Evolutionary conservation across 2,888 invertebrate species (phyloP).

Genomic region (Heliconius ethilla): DNA sequence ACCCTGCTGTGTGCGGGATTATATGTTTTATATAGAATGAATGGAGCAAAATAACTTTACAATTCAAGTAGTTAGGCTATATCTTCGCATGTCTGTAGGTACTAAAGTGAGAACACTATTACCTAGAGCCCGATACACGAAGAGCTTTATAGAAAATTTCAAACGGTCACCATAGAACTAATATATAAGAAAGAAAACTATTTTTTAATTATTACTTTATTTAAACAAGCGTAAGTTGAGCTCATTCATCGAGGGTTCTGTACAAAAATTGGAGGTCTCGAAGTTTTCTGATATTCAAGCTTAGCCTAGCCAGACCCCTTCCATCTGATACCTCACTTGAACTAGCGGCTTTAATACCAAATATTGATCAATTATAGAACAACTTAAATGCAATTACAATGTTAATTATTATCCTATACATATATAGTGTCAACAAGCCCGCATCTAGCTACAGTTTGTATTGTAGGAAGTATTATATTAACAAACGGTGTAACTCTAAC

Average conservation of each 20-base stretch:
- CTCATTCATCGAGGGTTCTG: too few relatives aligned
- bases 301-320: too few relatives aligned
- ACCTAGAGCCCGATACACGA: not conserved
- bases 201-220: too few relatives aligned
- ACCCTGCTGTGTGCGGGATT: too few relatives aligned
- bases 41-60: not conserved
- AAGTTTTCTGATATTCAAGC: too few relatives aligned
- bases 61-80: not conserved
- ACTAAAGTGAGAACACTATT: not conserved
- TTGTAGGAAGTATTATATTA: slow-evolving; percentile 30
- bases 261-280: too few relatives aligned
- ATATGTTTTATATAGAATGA: too few relatives aligned
- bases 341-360: too few relatives aligned
- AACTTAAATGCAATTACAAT: not conserved
- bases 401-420: slow-evolving; percentile 3
- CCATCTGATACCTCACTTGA: too few relatives aligned
- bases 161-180: too few relatives aligned
- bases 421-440: slow-evolving; percentile 36
- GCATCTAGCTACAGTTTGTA: slow-evolving; percentile 36
- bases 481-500: slow-evolving; percentile 13
- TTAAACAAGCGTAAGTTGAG: too few relatives aligned
- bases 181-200: too few relatives aligned
- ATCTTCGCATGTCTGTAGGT: not conserved
- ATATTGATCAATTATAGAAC: not conserved
- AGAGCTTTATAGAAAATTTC: not conserved